Conservation (phyloP, 2,113 vertebrate species). For the Peromyscus californicus region DNA sequence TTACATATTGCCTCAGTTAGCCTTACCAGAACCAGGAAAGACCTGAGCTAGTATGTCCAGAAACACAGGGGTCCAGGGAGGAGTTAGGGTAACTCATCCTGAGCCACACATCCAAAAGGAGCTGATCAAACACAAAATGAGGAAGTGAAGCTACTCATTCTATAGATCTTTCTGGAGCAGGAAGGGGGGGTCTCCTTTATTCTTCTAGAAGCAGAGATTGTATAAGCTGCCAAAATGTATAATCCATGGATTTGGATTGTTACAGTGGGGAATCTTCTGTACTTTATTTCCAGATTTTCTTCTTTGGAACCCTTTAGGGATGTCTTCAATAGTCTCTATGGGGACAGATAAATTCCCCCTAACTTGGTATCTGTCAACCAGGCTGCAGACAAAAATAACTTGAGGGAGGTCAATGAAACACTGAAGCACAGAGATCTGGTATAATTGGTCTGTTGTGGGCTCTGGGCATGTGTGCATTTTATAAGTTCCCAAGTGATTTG, state of each 20-base stretch:
- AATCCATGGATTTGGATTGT: neutral
- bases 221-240: neutral
- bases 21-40: neutral
- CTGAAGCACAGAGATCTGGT: neutral
- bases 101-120: neutral
- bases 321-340: neutral
- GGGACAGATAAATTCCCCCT: neutral
- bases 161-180: neutral
- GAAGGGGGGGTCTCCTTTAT: neutral
- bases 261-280: neutral
- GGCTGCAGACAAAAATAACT: neutral
- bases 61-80: neutral
- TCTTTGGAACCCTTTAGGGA: neutral
- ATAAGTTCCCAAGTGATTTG: neutral
- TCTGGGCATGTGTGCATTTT: neutral
- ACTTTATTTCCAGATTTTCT: slow-evolving; percentile 3
- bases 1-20: neutral
- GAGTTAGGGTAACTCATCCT: neutral
- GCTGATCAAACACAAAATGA: neutral
- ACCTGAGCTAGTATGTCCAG: neutral
- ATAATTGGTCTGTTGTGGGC: neutral
- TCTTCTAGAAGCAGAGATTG: neutral
- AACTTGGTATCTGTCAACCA: neutral
- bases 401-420: neutral
- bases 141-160: neutral